These are phyloP conservation scores for Orycteropus afer DNA, from an alignment of 2,113 vertebrate species.

Conservation along the genomic window DNA sequence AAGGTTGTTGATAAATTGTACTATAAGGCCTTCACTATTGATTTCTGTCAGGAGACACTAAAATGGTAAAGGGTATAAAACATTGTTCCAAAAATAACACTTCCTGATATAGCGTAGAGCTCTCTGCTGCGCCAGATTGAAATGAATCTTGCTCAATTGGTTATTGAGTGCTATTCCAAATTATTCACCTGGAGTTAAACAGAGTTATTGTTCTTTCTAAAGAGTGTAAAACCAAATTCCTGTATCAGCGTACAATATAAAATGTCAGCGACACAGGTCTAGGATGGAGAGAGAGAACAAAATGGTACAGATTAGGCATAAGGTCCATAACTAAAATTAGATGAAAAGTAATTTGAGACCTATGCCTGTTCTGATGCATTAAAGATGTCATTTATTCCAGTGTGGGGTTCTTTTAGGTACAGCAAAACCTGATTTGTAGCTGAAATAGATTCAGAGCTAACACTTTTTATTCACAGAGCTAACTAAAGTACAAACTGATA, in stretches of 20 bases:
- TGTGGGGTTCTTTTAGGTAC: not conserved
- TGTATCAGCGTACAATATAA: not conserved
- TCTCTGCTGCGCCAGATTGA: constrained; percentile 91
- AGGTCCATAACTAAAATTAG: not conserved
- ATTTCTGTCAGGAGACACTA: constrained; percentile 92
- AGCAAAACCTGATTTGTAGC: not conserved
- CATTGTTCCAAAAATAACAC: constrained; percentile 94
- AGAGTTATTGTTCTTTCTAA: constrained; percentile 82
- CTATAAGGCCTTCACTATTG: constrained; percentile 87
- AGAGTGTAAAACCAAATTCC: constrained; percentile 65
- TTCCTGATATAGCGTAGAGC: constrained; percentile 87
- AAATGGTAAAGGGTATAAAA: constrained; percentile 88
- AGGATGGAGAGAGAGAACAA: not conserved
- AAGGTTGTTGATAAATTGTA: constrained; percentile 89
- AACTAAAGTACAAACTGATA: not conserved
- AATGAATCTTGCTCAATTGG: constrained; percentile 86
- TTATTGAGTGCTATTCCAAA: constrained; percentile 86
- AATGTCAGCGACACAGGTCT: not conserved
- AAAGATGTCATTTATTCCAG: not conserved
- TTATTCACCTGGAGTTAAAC: constrained; percentile 85
- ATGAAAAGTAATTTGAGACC: not conserved
- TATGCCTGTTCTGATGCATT: not conserved
- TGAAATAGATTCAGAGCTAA: constrained; percentile 10
- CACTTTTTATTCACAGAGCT: not conserved
- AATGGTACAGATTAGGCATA: not conserved